These are phyloP conservation scores for Lipotes vexillifer DNA, from an alignment of 2,113 vertebrate genomes.

Conservation along the genomic window DNA sequence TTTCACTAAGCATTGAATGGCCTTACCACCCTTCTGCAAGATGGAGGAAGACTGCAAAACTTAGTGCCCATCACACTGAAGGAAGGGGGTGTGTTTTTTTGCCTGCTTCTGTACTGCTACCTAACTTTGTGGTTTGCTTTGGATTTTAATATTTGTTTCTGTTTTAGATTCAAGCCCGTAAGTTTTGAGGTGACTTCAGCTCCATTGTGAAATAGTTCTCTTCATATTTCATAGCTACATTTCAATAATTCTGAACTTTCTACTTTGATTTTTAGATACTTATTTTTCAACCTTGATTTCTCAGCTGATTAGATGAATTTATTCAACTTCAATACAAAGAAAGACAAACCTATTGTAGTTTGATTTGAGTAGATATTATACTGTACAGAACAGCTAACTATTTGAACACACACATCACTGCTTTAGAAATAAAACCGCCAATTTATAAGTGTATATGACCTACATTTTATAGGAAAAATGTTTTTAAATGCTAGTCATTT, in stretches of 20 bases:
- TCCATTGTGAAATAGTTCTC: conserved; percentile 76
- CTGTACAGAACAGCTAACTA: conserved; percentile 82
- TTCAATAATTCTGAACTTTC: conserved; percentile 76
- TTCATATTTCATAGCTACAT: conserved; percentile 75
- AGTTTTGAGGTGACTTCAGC: conserved; percentile 75
- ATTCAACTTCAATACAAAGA: conserved; percentile 77
- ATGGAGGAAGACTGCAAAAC: conserved; percentile 78
- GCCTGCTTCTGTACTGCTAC: conserved; percentile 76
- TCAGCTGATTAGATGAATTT: conserved; percentile 79
- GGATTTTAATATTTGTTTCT: conserved; percentile 65
- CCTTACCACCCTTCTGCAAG: conserved; percentile 79
- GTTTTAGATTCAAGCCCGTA: conserved; percentile 71
- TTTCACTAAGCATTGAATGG: conserved; percentile 80
- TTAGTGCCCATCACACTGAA: conserved; percentile 78
- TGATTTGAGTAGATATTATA: conserved; percentile 79
- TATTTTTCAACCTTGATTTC: conserved; percentile 78
- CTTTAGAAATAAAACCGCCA: conserved; percentile 78
- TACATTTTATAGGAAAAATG: conserved; percentile 87
- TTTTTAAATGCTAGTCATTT: conserved; percentile 90
- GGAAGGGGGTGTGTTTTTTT: conserved; percentile 69
- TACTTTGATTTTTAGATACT: conserved; percentile 75
- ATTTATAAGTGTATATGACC: conserved; percentile 86
- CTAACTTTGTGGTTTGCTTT: conserved; percentile 73
- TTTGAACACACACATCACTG: conserved; percentile 81
- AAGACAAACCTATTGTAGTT: conserved; percentile 80